These are phyloP conservation scores for Hycleus phaleratus DNA, from an alignment of 1,140 invertebrate species.

Conservation along the genomic window DNA sequence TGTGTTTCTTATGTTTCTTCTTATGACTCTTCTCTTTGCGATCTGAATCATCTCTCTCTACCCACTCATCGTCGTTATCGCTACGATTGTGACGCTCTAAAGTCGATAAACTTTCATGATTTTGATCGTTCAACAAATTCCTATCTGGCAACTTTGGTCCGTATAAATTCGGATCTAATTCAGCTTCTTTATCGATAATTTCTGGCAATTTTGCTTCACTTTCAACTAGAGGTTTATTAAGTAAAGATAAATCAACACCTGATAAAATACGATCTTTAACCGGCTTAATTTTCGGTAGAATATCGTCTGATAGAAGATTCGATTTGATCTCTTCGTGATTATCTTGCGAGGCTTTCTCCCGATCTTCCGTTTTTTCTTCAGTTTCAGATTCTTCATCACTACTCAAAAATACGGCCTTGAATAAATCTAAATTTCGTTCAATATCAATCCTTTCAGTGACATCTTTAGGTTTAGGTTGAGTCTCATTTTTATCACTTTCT, in stretches of 20 bases:
- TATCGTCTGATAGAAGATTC: conserved; percentile 28
- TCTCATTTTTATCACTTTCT: conserved; percentile 7
- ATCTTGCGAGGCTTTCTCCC: conserved; percentile 15
- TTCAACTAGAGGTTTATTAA: conserved; percentile 11
- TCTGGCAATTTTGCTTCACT: background rate
- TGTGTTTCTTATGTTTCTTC: conserved; percentile 26
- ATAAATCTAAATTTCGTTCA: conserved; percentile 35
- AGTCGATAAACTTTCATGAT: background rate
- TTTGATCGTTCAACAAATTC: background rate
- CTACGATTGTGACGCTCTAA: background rate
- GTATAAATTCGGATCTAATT: conserved; percentile 18
- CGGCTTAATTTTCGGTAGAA: conserved; percentile 37
- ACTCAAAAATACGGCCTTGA: conserved; percentile 38
- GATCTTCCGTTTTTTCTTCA: conserved; percentile 22
- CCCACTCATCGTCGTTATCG: conserved; percentile 31
- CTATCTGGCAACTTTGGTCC: conserved; percentile 32
- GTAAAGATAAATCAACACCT: conserved; percentile 27
- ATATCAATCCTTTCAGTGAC: conserved; percentile 35
- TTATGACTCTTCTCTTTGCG: conserved; percentile 23
- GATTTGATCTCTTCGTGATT: conserved; percentile 25
- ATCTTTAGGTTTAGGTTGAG: conserved; percentile 19
- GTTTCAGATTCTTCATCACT: conserved; percentile 35
- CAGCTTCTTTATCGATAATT: background rate
- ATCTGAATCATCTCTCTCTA: conserved; percentile 29
- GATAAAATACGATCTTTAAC: conserved; percentile 37